Conservation (phyloP, 2,888 invertebrate genomes). For the Melinopterus prodromus region DNA sequence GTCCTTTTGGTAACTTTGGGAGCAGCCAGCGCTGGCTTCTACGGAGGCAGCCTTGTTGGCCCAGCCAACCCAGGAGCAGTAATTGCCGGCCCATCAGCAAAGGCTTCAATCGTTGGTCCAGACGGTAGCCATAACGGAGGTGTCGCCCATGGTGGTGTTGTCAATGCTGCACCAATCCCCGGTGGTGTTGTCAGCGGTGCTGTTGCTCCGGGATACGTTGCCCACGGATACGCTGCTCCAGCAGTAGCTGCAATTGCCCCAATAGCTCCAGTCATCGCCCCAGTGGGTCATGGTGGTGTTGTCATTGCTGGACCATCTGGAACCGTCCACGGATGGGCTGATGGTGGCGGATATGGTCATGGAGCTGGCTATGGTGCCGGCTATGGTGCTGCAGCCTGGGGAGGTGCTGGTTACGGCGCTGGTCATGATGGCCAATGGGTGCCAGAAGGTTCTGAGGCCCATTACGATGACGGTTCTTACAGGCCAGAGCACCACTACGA, state of each 20-base stretch:
- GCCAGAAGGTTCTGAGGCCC: constrained; percentile 47
- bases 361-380: constrained; percentile 43
- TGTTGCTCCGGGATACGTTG: constrained; percentile 42
- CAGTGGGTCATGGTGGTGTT: constrained; percentile 32
- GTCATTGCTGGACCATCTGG: constrained; percentile 33
- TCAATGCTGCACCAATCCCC: constrained; percentile 44
- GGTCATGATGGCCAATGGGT: constrained; percentile 47
- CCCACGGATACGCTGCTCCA: constrained; percentile 37
- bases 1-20: constrained; percentile 32
- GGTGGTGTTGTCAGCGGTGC: constrained; percentile 45
- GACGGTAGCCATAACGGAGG: constrained; percentile 49
- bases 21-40: constrained; percentile 42
- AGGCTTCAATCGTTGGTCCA: constrained; percentile 47
- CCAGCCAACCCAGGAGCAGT: constrained; percentile 46
- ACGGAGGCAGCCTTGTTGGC: constrained; percentile 42
- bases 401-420: constrained; percentile 13
- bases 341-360: constrained; percentile 36
- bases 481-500: constrained; percentile 42
- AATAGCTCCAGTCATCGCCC: constrained; percentile 11
- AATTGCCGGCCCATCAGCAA: constrained; percentile 47
- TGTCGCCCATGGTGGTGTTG: constrained; percentile 45
- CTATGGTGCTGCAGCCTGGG: constrained; percentile 32
- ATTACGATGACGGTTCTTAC: constrained; percentile 53
- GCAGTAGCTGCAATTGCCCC: constrained; percentile 31
- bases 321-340: constrained; percentile 34